These are phyloP conservation scores for Acleris holmiana DNA, from an alignment of 2,888 invertebrate species.

Conservation along the genomic window DNA sequence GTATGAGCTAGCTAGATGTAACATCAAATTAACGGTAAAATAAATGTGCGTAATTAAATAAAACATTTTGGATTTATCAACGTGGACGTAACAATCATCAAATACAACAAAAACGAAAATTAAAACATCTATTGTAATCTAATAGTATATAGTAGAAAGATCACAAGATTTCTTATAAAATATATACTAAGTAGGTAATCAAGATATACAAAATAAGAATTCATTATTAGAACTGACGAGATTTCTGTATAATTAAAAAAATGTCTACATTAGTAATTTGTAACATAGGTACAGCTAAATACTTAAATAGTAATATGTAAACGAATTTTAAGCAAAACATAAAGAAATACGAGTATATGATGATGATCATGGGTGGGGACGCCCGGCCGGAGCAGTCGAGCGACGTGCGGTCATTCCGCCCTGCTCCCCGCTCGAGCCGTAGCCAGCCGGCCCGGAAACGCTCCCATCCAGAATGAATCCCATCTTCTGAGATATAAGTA, in stretches of 20 bases:
- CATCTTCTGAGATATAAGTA: too few species aligned
- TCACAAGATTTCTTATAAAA: slow-evolving; percentile 35
- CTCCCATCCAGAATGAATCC: too few species aligned
- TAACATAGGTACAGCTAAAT: slow-evolving; percentile 7
- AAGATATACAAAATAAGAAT: slow-evolving; percentile 31
- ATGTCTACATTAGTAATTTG: neutral
- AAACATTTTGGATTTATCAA: neutral
- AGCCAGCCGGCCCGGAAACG: too few species aligned
- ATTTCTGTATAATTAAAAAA: slow-evolving; percentile 10
- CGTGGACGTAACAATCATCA: slow-evolving; percentile 16
- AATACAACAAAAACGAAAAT: slow-evolving; percentile 24
- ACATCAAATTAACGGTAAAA: neutral
- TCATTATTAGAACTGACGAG: slow-evolving; percentile 9
- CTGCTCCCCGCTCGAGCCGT: too few species aligned
- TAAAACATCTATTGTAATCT: slow-evolving; percentile 20
- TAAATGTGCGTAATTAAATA: neutral
- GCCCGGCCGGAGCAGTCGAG: too few species aligned
- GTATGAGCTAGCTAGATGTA: too few species aligned
- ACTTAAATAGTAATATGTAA: neutral
- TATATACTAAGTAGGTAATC: slow-evolving; percentile 28
- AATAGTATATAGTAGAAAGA: slow-evolving; percentile 25
- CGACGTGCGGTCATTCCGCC: too few species aligned
- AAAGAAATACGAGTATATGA: too few species aligned
- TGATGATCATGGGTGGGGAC: too few species aligned
- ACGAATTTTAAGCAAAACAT: neutral